phyloP scores from a whole-genome alignment of 2,888 invertebrate genomes.

The Balanococcus diminutus region DNA sequence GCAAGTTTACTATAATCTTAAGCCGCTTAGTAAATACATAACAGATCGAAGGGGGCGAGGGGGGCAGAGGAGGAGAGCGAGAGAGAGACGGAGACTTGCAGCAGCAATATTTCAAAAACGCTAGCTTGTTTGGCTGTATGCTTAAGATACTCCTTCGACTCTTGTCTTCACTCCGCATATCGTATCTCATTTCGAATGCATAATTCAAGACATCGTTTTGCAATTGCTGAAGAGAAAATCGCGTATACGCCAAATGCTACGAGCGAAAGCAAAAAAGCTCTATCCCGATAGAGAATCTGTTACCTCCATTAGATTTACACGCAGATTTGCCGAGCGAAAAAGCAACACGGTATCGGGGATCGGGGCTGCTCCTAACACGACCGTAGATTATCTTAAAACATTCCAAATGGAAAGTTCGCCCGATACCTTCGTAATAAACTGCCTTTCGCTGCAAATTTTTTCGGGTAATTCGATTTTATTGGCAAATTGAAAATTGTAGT shows the following conservation, averaged over 20 bases:
- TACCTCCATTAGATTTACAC: not conserved
- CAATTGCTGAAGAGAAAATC: not conserved
- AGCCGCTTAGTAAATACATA: conserved; percentile 23
- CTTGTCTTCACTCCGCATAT: not conserved
- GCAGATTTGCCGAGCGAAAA: not conserved
- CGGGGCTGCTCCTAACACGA: not conserved
- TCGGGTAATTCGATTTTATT: not conserved
- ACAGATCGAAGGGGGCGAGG: not conserved
- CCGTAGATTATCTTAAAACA: not conserved
- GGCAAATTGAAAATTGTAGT: not conserved
- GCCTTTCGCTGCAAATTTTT: not conserved
- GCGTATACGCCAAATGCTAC: not conserved
- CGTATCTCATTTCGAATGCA: not conserved
- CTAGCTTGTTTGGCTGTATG: not conserved
- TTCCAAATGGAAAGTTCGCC: not conserved
- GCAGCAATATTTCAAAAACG: not conserved
- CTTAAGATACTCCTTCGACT: not conserved
- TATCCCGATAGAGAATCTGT: not conserved
- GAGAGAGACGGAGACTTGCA: no score
- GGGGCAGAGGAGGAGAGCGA: not conserved
- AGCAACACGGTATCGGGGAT: not conserved
- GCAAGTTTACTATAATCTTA: conserved; percentile 21
- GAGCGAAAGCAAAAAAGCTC: not conserved
- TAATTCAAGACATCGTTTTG: not conserved
- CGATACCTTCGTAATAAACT: not conserved